Base-by-base conservation (phyloP, 2,888 invertebrate species). In the Brachyptera putata region DNA sequence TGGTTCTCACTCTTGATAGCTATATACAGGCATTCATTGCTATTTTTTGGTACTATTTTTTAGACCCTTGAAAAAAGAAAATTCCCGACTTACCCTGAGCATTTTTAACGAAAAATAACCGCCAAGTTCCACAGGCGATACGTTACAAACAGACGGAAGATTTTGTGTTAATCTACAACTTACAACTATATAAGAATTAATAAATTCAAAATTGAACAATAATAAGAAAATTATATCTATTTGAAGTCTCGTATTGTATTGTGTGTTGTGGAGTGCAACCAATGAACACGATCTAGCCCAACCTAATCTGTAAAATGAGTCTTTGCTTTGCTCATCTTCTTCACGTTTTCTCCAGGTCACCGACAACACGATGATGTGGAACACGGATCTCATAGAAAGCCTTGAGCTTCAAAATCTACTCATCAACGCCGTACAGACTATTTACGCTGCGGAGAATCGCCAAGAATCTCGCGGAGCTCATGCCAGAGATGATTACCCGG, bases 381-480 rank as follows among this genome's bases (percentile, higher is more conserved):
- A 89, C 72, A 81, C 84, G 1, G 86, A 89, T 68, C 74, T 89
- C 57, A 75, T 86, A 3, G 88, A 89, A 71, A 83, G 85, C 1
- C 71, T 87, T 43, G 88, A 88, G 70, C 74, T 89, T 46, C 84
- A 86, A 72, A 89, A 88, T 70, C 73, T 87, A 65, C 79, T 87
- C 77, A 71, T 83, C 24, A 81, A 81, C 69, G 79, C 83, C 26
- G 68, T 83, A 63, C 84, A 84, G 68, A 84, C 81, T 0, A 82
- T 86, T 48, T 75, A 77, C 62, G 75, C 79, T 0, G 87, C 87
- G 41, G 86, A 85, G 71, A 79, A 81, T 56, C 76, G 88, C 55
- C 84, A 83, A 69, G 88, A 89, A 70, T 85, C 84, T 22, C 75
- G 88, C 62, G 88, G 88, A 39, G 86, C 87, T 16, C 88, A 89